Evolutionary conservation across 2,888 invertebrate genomes (phyloP).

Genomic region (Drosophila cyrtoloma): DNA sequence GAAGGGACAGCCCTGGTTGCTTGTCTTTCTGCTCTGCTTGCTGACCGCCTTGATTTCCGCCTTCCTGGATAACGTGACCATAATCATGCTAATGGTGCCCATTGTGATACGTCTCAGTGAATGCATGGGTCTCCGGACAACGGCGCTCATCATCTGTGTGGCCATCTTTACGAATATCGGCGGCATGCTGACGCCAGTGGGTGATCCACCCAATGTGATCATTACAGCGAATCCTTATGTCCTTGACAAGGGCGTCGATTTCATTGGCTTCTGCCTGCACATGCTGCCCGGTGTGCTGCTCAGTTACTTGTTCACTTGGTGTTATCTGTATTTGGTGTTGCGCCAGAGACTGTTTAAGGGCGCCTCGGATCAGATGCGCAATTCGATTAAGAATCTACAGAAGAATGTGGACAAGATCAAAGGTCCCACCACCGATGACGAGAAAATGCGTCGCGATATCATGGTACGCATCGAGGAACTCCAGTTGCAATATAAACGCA

Average conservation of each 20-base stretch:
- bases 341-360: constrained; percentile 88
- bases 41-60: constrained; percentile 89
- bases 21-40: constrained; percentile 89
- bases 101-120: constrained; percentile 93
- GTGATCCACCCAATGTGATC: constrained; percentile 91
- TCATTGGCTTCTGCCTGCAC: constrained; percentile 91
- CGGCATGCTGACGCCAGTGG: constrained; percentile 94
- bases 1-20: constrained; percentile 89
- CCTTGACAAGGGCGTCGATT: constrained; percentile 88
- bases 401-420: constrained; percentile 88
- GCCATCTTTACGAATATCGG: constrained; percentile 96
- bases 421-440: constrained; percentile 93
- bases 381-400: constrained; percentile 93
- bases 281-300: constrained; percentile 90
- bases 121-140: constrained; percentile 93
- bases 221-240: constrained; percentile 77
- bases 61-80: constrained; percentile 92
- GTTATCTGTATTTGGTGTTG: constrained; percentile 89
- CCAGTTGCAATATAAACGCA: constrained; percentile 86
- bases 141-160: constrained; percentile 93
- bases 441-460: constrained; percentile 90
- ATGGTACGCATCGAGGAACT: constrained; percentile 90
- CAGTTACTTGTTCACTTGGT: constrained; percentile 86
- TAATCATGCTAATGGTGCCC: constrained; percentile 90
- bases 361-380: constrained; percentile 89